Evolutionary conservation across 2,113 vertebrate genomes (phyloP), one percentile per base, ranked within the genome.

Genomic region (Sinosuthora webbiana): DNA sequence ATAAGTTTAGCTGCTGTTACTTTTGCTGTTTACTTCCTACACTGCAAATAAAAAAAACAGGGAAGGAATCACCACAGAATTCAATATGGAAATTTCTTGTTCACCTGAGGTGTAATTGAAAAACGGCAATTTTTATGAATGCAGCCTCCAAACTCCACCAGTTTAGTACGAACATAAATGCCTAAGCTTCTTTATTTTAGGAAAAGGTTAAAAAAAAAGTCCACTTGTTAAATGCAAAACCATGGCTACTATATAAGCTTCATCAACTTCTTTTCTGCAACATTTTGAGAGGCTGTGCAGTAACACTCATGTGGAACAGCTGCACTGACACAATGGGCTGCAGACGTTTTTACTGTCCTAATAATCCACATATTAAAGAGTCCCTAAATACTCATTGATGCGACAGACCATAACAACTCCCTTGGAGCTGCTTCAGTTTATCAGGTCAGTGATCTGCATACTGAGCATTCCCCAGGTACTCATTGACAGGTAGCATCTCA

Each of bases 401-500:
- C 28, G 83, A 96, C 94, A 97, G 94, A 96, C 85, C 94, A 90
- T 93, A 96, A 97, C 93, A 96, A 89, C 94, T 97, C 94, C 94
- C 95, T 68, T 28, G 83, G 95, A 95, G 95, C 94, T 94, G 94
- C 64, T 96, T n/a, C 95, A 96, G 94, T 95, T 95, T 96, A 94
- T 96, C 94, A 97, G 95, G 95, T 96, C 96, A 96, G 78, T 94
- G 96, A 96, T 96, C 96, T 95, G 95, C 93, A 95, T 74, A 77
- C 78, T 87, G 93, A 96, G 87, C 83, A 96, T 93, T 95, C 96
- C 96, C 95, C 78, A 94, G 92, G 94, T 94, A 49, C 89, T 94
- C 94, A 96, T 95, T 96, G 96, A 94, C 95, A 97, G 88, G 95
- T 96, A 96, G 95, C 89, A 81, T 96, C 95, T 95, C 95, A 92